These are phyloP conservation scores for Zosterops hypoxanthus DNA, from an alignment of 2,113 vertebrate species.

Conservation along the genomic window DNA sequence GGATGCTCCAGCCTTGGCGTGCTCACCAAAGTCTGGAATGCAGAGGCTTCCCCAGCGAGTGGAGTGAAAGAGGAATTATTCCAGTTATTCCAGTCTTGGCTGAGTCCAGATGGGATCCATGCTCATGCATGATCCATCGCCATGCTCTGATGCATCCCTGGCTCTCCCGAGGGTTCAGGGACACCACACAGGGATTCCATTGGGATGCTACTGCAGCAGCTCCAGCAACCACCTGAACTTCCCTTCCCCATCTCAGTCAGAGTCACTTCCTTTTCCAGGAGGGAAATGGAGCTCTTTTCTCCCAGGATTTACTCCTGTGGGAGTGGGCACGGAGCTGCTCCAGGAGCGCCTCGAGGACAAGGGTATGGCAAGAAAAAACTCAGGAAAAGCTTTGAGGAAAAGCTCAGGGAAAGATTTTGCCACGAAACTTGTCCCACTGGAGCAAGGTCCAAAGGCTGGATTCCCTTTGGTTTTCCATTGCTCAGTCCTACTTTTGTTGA, in stretches of 20 bases:
- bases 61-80: neutral
- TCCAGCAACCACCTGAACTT: accelerated
- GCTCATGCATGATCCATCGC: too few species aligned
- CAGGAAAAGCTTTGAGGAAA: slow-evolving; percentile 37
- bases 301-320: neutral
- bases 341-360: neutral
- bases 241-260: accelerated
- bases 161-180: neutral
- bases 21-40: neutral
- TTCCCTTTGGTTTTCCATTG: slow-evolving; percentile 63
- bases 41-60: neutral
- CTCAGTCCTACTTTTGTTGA: slow-evolving; percentile 72
- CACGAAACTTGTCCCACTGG: neutral
- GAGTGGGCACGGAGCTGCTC: accelerated
- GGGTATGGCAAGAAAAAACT: neutral
- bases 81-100: neutral
- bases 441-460: slow-evolving; percentile 41
- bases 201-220: neutral
- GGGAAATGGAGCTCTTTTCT: neutral
- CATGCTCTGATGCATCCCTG: neutral
- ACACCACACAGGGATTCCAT: neutral
- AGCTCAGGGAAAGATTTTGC: slow-evolving; percentile 37
- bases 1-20: too few species aligned
- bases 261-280: neutral
- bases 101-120: too few species aligned